Evolutionary conservation across 2,797 vertebrate species (phyloP).

Genomic region (Epinephelus malabaricus): DNA sequence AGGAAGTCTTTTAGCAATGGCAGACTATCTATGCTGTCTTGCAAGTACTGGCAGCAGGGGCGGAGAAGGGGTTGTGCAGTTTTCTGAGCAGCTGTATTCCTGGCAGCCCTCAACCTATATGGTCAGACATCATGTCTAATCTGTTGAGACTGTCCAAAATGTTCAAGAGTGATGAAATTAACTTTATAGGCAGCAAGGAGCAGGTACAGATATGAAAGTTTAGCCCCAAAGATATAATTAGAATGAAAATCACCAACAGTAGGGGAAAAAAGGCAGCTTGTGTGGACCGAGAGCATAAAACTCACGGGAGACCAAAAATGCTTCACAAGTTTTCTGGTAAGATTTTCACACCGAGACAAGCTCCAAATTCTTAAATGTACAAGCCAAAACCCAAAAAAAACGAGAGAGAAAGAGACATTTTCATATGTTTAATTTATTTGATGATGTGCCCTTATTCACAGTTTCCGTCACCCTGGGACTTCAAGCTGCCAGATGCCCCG

Average conservation of each 20-base stretch:
- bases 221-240: neutral
- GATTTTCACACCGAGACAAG: neutral
- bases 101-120: neutral
- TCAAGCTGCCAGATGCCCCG: constrained; percentile 12
- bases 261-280: neutral
- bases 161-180: neutral
- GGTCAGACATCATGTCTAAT: neutral
- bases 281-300: neutral
- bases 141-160: neutral
- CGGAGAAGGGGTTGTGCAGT: neutral
- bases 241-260: neutral
- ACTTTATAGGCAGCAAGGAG: neutral
- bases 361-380: neutral
- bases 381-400: constrained; percentile 1
- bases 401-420: neutral
- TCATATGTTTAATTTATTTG: constrained; percentile 20
- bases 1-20: neutral
- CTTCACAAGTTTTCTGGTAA: neutral
- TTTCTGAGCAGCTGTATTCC: constrained; percentile 6
- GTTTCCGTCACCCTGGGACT: constrained; percentile 12
- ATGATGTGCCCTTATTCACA: constrained; percentile 28
- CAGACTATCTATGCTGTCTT: neutral
- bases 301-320: neutral
- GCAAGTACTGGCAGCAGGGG: neutral
- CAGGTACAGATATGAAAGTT: neutral